A percentile compares a stretch with the other conserved stretches of the same genome.
These are phyloP conservation scores for Drosophila aldrichi DNA, from an alignment of 2,888 invertebrate species.

Conservation along the genomic window DNA sequence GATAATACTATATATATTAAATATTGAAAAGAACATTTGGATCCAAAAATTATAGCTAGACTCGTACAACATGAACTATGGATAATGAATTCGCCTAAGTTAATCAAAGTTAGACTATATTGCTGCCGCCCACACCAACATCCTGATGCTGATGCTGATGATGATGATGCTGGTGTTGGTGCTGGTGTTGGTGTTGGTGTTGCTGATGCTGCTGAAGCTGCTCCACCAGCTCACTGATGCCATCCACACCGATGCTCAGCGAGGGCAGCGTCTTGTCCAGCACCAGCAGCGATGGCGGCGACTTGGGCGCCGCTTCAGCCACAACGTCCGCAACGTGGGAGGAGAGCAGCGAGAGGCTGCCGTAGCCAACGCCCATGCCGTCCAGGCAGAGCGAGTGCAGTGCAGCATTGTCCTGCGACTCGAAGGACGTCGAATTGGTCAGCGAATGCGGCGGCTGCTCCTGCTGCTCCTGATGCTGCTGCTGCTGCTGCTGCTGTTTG, in stretches of 20 bases:
- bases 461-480: neutral
- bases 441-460: slow-evolving; percentile 23
- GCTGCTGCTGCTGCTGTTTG: slow-evolving; percentile 34
- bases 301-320: slow-evolving; percentile 62
- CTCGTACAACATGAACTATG: slow-evolving; percentile 54
- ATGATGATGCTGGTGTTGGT: neutral
- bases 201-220: slow-evolving; percentile 69
- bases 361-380: slow-evolving; percentile 57
- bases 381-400: slow-evolving; percentile 74
- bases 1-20: too few relatives aligned
- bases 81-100: slow-evolving; percentile 50
- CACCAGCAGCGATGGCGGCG: slow-evolving; percentile 82
- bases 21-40: slow-evolving; percentile 23
- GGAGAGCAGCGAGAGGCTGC: slow-evolving; percentile 56
- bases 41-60: slow-evolving; percentile 25
- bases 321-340: slow-evolving; percentile 44
- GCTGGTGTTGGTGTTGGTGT: slow-evolving; percentile 34
- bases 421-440: slow-evolving; percentile 28
- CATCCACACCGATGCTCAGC: slow-evolving; percentile 83
- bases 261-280: slow-evolving; percentile 84
- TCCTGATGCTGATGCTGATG: slow-evolving; percentile 15
- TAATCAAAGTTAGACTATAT: slow-evolving; percentile 18
- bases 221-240: slow-evolving; percentile 83
- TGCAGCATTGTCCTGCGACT: slow-evolving; percentile 25
- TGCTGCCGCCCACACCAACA: slow-evolving; percentile 30